A percentile compares a stretch with the other conserved stretches of the same genome.
These are phyloP conservation scores for Nibea coibor DNA, from an alignment of 2,113 vertebrate genomes.

Conservation along the genomic window DNA sequence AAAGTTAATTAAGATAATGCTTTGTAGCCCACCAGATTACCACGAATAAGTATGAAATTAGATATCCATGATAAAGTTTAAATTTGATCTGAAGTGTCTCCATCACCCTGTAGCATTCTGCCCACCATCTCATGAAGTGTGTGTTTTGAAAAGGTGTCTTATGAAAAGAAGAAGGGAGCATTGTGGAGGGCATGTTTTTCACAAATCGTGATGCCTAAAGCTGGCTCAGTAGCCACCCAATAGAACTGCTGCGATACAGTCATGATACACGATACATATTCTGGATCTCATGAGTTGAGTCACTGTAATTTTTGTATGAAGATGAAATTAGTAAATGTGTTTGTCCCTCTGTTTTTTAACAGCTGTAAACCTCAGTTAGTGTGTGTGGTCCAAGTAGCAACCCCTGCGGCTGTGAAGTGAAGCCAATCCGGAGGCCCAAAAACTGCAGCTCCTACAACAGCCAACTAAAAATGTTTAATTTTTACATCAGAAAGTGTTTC, in stretches of 20 bases:
- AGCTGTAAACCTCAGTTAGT: too few species aligned
- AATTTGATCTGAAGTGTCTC: slow-evolving; percentile 39
- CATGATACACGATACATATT: too few species aligned
- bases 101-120: background rate
- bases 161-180: background rate
- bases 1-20: slow-evolving; percentile 65
- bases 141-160: background rate
- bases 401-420: too few species aligned
- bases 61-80: slow-evolving; percentile 49
- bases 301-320: too few species aligned
- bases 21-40: slow-evolving; percentile 22
- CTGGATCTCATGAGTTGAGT: too few species aligned
- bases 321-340: too few species aligned
- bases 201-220: background rate
- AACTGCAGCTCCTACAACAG: too few species aligned
- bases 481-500: too few species aligned
- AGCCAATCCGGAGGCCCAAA: too few species aligned
- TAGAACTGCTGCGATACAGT: background rate
- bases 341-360: too few species aligned
- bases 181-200: background rate
- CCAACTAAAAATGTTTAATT: too few species aligned
- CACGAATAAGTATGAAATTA: slow-evolving; percentile 33
- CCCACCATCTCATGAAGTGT: background rate
- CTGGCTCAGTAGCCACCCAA: background rate
- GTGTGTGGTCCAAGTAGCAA: too few species aligned